Base-by-base conservation (phyloP, 2,888 invertebrate genomes). In the Volucella inflata region DNA sequence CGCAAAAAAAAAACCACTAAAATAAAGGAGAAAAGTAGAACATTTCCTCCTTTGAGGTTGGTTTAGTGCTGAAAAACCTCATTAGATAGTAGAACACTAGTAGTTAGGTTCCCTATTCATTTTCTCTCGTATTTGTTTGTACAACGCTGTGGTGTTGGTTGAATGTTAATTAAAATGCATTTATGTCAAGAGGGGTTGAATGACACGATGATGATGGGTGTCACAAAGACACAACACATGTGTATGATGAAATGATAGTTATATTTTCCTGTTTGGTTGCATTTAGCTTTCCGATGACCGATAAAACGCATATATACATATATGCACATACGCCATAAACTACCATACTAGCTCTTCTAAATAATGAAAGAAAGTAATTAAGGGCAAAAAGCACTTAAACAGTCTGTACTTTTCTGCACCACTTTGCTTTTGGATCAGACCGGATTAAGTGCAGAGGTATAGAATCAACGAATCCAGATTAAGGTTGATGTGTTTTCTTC, bases 101-200 rank as follows among this genome's bases (percentile, higher is more conserved):
- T 67, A 81, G 81, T 81, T 72, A 77, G 77, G 55, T 85, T 62
- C 51, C 68, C 76, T 6, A 85, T 85, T 80, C 76, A 76, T 85
- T 36, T 42, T 48, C 51, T 62, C 62, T 16, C 51, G 36, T 57
- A 48, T 48, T 55, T 42, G 17, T 44, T 51, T 44, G 17, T 62
- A 53, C 44, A 40, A 55, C 40, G 70, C 55, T 65, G 82, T 67
- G 65, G 44, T 50, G 51, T 48, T 60, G 16, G 70, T 60, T 71
- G 80, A 76, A 55, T 67, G 76, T 76, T 85, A 85, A 85, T 85
- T 85, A 85, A 85, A 85, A 85, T 85, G 85, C 85, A 85, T 85
- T 85, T 85, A 75, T 85, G 85, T 75, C 84, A 84, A 67, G 71
- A 74, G 75, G 74, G 80, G 80, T 81, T 81, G 85, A 85, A 85